phyloP scores from a whole-genome alignment of 2,113 vertebrate species.

The Tachysurus fulvidraco region DNA sequence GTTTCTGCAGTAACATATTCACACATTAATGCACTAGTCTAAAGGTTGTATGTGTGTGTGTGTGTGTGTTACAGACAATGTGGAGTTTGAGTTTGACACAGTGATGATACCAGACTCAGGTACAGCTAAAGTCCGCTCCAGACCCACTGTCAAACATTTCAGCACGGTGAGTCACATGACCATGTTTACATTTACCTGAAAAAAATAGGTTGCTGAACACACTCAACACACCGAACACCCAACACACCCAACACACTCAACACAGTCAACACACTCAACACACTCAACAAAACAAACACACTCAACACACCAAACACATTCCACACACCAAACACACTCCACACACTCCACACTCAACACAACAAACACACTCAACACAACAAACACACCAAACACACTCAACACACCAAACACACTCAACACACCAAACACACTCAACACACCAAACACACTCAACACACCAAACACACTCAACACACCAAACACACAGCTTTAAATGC shows the following conservation, averaged over 20 bases:
- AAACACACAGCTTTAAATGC: too few relatives aligned
- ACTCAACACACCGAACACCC: background rate
- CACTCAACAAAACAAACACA: background rate
- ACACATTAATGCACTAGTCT: background rate
- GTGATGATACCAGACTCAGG: constrained; percentile 69
- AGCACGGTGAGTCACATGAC: constrained; percentile 62
- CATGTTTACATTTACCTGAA: background rate
- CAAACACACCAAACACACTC: background rate
- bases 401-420: background rate
- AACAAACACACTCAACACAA: background rate
- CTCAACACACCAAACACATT: background rate
- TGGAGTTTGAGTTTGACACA: constrained; percentile 60
- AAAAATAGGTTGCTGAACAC: background rate
- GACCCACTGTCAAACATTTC: constrained; percentile 76
- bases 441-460: too few relatives aligned
- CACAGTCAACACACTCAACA: background rate
- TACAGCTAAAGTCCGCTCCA: constrained; percentile 74
- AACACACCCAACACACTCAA: background rate
- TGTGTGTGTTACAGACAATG: constrained; percentile 61
- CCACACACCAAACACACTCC: background rate
- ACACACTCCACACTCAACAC: background rate
- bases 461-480: background rate
- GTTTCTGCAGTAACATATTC: background rate
- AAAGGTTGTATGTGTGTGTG: constrained; percentile 25
- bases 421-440: background rate